These are phyloP conservation scores for Cyprinella venusta DNA, from an alignment of 2,797 vertebrate genomes.

Conservation along the genomic window DNA sequence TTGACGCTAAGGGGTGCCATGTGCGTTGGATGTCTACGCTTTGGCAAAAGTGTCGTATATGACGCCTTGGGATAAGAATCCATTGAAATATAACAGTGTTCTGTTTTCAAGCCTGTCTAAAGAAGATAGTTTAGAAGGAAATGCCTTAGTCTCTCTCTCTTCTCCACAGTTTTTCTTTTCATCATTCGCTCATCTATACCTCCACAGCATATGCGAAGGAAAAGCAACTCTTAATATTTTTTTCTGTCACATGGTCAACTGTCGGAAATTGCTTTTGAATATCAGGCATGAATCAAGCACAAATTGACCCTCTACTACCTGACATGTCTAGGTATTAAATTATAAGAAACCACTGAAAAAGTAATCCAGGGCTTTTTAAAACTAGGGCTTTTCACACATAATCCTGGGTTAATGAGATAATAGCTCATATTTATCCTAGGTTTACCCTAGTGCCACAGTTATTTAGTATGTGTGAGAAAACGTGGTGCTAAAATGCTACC, in stretches of 20 bases:
- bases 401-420: too few species aligned
- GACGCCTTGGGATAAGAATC: too few species aligned
- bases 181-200: neutral
- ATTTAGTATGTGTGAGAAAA: neutral
- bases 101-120: slow-evolving; percentile 20
- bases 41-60: too few species aligned
- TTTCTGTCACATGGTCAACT: neutral
- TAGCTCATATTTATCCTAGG: too few species aligned
- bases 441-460: neutral
- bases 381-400: neutral
- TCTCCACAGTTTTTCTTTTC: neutral
- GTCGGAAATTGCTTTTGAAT: slow-evolving; percentile 2
- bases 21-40: too few species aligned
- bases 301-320: too few species aligned
- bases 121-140: slow-evolving; percentile 37
- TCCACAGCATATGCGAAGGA: slow-evolving; percentile 3
- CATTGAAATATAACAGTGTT: neutral
- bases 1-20: too few species aligned
- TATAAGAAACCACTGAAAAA: neutral
- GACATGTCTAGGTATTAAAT: neutral
- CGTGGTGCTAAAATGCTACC: neutral
- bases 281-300: too few species aligned
- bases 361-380: neutral
- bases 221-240: slow-evolving; percentile 11
- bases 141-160: slow-evolving; percentile 16